These are phyloP conservation scores for Varanus komodoensis DNA, from an alignment of 2,113 vertebrate species.

Conservation along the genomic window DNA sequence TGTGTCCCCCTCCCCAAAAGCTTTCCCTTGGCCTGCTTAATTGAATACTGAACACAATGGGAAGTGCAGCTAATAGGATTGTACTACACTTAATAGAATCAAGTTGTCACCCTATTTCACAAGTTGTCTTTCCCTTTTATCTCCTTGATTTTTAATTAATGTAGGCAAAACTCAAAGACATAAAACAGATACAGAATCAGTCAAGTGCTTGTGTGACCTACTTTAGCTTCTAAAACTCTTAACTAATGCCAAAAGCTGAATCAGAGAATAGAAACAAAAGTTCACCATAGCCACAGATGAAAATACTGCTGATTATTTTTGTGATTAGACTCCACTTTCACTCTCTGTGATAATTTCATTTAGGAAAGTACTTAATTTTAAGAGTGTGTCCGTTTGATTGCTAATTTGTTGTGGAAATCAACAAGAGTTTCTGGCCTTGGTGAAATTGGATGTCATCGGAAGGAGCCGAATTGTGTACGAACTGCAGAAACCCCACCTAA, in stretches of 20 bases:
- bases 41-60: not conserved
- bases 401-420: conserved; percentile 53
- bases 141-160: conserved; percentile 50
- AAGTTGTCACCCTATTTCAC: conserved; percentile 33
- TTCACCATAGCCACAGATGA: conserved; percentile 49
- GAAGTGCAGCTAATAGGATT: conserved; percentile 14
- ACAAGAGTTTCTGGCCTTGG: conserved; percentile 56
- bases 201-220: conserved; percentile 52
- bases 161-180: conserved; percentile 40
- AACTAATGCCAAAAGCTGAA: conserved; percentile 61
- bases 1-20: not conserved
- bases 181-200: conserved; percentile 48
- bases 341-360: conserved; percentile 60
- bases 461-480: not conserved
- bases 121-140: conserved; percentile 27
- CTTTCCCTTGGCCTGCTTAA: not conserved
- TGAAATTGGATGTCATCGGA: conserved; percentile 28
- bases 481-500: not conserved
- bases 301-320: conserved; percentile 61
- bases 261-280: conserved; percentile 65
- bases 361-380: conserved; percentile 66
- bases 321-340: conserved; percentile 52
- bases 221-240: conserved; percentile 60
- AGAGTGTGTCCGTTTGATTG: conserved; percentile 54
- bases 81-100: not conserved